A percentile compares a stretch with the other conserved stretches of the same genome.
These are phyloP conservation scores for Tringa solitaria DNA, from an alignment of 2,113 vertebrate species.

Conservation along the genomic window DNA sequence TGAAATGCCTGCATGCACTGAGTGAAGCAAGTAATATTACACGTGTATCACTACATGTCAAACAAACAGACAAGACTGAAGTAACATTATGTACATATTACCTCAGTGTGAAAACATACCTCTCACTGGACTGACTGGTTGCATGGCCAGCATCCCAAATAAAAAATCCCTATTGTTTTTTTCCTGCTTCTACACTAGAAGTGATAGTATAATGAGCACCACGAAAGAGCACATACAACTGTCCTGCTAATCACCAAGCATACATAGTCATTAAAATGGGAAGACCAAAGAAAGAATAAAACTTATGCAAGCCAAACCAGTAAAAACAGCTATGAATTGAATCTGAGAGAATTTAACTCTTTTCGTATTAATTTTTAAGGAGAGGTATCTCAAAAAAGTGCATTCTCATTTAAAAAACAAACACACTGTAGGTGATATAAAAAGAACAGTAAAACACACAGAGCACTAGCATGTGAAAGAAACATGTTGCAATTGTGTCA, in stretches of 20 bases:
- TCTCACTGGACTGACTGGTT: accelerated
- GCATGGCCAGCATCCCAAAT: background rate
- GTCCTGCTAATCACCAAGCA: background rate
- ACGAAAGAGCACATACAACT: background rate
- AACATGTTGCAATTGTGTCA: slow-evolving; percentile 11
- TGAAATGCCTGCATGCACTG: background rate
- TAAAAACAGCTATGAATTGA: background rate
- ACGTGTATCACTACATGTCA: too few relatives aligned
- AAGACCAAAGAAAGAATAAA: background rate
- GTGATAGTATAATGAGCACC: background rate
- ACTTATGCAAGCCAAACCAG: background rate
- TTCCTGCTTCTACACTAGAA: background rate
- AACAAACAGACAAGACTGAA: background rate
- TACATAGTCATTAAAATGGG: background rate
- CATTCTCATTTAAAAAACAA: background rate
- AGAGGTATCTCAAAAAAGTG: background rate
- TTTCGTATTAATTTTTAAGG: background rate
- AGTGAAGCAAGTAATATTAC: background rate
- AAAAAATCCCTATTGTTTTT: background rate
- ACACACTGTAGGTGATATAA: background rate
- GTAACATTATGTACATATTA: accelerated
- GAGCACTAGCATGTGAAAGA: background rate
- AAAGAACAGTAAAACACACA: background rate
- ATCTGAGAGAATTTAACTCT: background rate
- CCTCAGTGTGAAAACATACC: background rate